These are phyloP conservation scores for Zaprionus ghesquierei DNA, from an alignment of 1,140 invertebrate genomes.

Conservation along the genomic window DNA sequence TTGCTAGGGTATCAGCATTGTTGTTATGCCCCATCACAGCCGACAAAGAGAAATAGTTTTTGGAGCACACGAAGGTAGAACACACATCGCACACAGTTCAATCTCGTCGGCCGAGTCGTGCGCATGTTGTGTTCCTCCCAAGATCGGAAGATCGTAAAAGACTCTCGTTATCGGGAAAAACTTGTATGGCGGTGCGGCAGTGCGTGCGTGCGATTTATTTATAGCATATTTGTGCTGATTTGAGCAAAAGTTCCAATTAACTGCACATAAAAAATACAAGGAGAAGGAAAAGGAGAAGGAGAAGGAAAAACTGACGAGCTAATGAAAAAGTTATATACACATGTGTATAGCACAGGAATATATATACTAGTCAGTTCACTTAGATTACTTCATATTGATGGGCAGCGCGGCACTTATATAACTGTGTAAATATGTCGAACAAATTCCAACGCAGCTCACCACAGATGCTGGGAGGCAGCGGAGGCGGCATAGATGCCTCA, in stretches of 20 bases:
- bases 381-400: background rate
- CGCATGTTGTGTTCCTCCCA: constrained; percentile 9
- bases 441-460: constrained; percentile 72
- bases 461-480: constrained; percentile 22
- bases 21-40: background rate
- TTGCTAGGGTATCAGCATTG: background rate
- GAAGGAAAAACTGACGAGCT: background rate
- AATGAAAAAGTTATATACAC: background rate
- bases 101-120: constrained; percentile 56
- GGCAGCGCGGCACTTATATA: constrained; percentile 27
- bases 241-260: constrained; percentile 6
- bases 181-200: constrained; percentile 7
- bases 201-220: constrained; percentile 42
- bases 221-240: constrained; percentile 43
- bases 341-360: background rate
- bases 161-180: constrained; percentile 38
- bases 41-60: constrained; percentile 38
- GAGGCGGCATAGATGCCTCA: constrained; percentile 27
- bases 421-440: constrained; percentile 55
- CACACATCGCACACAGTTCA: constrained; percentile 40
- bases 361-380: background rate
- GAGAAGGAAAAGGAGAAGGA: no score
- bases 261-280: background rate
- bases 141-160: constrained; percentile 14
- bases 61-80: constrained; percentile 19